These are phyloP conservation scores for Bufotes viridis DNA, from an alignment of 2,797 vertebrate genomes.

Conservation along the genomic window DNA sequence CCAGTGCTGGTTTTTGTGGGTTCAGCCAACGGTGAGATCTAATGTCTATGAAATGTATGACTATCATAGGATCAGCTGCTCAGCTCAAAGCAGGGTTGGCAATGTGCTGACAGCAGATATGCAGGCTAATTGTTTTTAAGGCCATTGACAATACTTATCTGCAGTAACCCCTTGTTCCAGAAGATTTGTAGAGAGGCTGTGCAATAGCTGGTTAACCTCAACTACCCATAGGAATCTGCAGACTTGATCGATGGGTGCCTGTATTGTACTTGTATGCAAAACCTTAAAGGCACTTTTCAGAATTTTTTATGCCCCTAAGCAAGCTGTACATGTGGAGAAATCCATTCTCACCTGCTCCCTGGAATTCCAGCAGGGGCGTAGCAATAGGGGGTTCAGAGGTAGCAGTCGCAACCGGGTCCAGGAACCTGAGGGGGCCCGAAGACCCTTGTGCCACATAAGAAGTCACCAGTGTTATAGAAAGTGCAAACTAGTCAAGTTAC, in stretches of 20 bases:
- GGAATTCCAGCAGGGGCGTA: no score
- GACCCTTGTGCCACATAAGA: no score
- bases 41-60: background rate
- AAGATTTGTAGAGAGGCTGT: background rate
- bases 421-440: no score
- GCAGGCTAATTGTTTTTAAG: background rate
- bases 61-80: background rate
- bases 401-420: no score
- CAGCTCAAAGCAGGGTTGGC: background rate
- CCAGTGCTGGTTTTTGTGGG: no score
- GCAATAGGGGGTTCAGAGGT: no score
- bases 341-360: no score
- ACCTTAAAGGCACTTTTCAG: background rate
- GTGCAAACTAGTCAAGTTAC: no score
- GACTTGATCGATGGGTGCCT: background rate
- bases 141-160: background rate
- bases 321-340: no score
- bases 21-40: background rate
- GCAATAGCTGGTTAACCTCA: background rate
- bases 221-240: background rate
- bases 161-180: background rate
- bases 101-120: background rate
- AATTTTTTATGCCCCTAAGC: no score
- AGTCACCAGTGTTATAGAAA: no score
- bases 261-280: background rate